Conservation (phyloP, 2,888 invertebrate genomes). For the Aleiodes testaceus region DNA sequence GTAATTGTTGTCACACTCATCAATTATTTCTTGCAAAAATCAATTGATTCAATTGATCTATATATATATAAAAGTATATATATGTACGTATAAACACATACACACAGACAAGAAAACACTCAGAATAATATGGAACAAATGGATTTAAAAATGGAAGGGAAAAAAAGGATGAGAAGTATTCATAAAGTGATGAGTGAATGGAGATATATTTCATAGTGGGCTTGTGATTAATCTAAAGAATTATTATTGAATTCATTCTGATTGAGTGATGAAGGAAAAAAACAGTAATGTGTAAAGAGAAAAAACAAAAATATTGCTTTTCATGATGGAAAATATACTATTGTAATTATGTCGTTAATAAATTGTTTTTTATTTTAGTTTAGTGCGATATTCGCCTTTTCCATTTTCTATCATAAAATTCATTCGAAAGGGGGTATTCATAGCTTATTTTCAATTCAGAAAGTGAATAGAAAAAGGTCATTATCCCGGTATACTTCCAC, state of each 20-base stretch:
- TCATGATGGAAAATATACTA: slow-evolving; percentile 65
- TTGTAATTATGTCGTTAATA: slow-evolving; percentile 71
- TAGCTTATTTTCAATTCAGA: too few species aligned
- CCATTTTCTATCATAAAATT: too few species aligned
- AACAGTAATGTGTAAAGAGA: slow-evolving; percentile 63
- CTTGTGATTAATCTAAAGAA: slow-evolving; percentile 64
- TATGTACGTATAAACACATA: slow-evolving; percentile 6
- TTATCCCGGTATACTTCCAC: too few species aligned
- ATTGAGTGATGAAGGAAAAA: slow-evolving; percentile 43
- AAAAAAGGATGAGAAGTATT: slow-evolving; percentile 46
- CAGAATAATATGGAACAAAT: slow-evolving; percentile 15
- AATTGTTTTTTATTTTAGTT: slow-evolving; percentile 69
- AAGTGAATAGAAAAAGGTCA: too few species aligned
- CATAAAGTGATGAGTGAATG: slow-evolving; percentile 57
- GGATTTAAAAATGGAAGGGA: slow-evolving; percentile 34
- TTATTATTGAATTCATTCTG: slow-evolving; percentile 57
- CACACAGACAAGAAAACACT: slow-evolving; percentile 13
- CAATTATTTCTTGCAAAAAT: slow-evolving; percentile 7
- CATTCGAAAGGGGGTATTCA: too few species aligned
- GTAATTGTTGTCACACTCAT: slow-evolving; percentile 2
- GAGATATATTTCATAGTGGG: slow-evolving; percentile 64
- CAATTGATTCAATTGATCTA: neutral
- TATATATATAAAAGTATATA: slow-evolving; percentile 15
- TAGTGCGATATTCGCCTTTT: neutral
- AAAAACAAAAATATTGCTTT: slow-evolving; percentile 61